phyloP scores from a whole-genome alignment of 2,113 vertebrate species.

The Recurvirostra avosetta region DNA sequence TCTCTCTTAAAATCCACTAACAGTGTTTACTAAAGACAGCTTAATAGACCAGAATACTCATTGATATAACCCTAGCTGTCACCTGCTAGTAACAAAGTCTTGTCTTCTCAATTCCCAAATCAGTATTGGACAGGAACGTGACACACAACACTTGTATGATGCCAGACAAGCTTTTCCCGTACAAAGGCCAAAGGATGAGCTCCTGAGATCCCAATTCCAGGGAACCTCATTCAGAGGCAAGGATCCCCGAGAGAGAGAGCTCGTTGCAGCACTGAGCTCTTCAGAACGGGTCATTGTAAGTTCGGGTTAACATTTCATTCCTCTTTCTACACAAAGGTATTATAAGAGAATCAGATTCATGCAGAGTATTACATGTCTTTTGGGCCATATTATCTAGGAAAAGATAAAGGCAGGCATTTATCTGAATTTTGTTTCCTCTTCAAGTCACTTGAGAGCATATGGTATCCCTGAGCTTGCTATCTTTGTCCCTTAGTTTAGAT shows the following conservation, averaged over 20 bases:
- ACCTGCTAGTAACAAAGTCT: background rate
- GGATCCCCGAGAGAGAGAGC: accelerated
- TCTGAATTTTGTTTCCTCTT: background rate
- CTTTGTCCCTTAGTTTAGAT: background rate
- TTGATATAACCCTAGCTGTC: background rate
- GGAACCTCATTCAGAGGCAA: background rate
- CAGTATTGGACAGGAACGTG: background rate
- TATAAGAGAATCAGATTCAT: background rate
- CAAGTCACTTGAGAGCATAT: background rate
- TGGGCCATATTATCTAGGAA: background rate
- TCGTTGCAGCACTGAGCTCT: background rate
- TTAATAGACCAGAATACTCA: background rate
- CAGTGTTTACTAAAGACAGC: background rate
- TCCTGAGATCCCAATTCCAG: background rate
- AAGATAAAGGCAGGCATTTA: background rate
- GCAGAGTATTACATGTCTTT: background rate
- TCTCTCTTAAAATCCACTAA: background rate
- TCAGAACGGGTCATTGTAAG: background rate
- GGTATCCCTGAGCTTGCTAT: background rate
- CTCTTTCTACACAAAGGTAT: background rate
- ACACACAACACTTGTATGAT: background rate
- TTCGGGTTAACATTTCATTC: background rate
- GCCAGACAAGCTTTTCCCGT: background rate
- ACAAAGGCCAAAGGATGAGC: background rate
- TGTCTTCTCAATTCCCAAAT: background rate